Evolutionary conservation across 2,888 invertebrate genomes (phyloP).

Genomic region (Trilocha varians): DNA sequence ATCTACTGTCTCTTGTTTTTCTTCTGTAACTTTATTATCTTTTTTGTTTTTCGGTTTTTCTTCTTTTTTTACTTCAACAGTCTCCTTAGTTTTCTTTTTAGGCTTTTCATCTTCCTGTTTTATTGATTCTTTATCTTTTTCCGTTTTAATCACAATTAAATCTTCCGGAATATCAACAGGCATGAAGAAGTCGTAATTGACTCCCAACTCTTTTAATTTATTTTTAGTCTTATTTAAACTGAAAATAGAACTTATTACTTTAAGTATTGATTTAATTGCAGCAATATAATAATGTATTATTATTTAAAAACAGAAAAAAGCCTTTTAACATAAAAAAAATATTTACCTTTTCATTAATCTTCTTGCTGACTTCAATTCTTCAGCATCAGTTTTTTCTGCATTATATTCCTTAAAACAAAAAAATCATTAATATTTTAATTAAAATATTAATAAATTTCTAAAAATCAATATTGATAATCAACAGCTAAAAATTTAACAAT

Average conservation of each 20-base stretch:
- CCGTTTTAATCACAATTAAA: slow-evolving; percentile 19
- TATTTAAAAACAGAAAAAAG: too few species aligned
- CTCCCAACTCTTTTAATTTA: slow-evolving; percentile 60
- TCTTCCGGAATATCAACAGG: slow-evolving; percentile 63
- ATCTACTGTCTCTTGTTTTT: slow-evolving; percentile 13
- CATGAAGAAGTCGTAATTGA: slow-evolving; percentile 65
- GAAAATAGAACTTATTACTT: slow-evolving; percentile 16
- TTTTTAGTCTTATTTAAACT: slow-evolving; percentile 59
- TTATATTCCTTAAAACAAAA: slow-evolving; percentile 43
- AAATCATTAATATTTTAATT: slow-evolving; percentile 6
- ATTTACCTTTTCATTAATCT: slow-evolving; percentile 13
- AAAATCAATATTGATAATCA: too few species aligned
- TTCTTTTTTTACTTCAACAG: too few species aligned
- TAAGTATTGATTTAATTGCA: background rate
- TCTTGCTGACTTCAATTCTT: slow-evolving; percentile 46
- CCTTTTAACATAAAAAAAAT: background rate
- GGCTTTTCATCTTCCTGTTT: slow-evolving; percentile 11
- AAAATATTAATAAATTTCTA: background rate
- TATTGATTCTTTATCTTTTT: slow-evolving; percentile 11
- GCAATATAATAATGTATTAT: too few species aligned
- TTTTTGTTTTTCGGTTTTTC: slow-evolving; percentile 12
- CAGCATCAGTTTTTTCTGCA: slow-evolving; percentile 40
- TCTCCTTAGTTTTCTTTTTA: slow-evolving; percentile 12
- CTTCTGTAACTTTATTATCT: slow-evolving; percentile 15
- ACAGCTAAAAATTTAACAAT: too few species aligned